A percentile compares a stretch with the other conserved stretches of the same genome.
phyloP scores from a whole-genome alignment of 2,113 vertebrate species.

The Scytalopus superciliaris region DNA sequence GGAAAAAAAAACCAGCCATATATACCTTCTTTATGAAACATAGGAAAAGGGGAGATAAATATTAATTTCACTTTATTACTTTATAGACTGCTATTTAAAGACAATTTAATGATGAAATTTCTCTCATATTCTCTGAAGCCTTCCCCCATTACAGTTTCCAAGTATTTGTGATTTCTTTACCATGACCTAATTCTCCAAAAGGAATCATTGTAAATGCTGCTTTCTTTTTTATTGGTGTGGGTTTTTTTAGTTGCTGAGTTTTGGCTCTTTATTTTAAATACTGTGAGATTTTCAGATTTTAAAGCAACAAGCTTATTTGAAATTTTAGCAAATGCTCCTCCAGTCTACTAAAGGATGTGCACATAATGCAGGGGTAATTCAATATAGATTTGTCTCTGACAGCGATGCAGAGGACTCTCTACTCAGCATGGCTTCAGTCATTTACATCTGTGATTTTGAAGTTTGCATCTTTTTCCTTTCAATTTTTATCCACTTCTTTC shows the following conservation, averaged over 20 bases:
- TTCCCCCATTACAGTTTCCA: neutral
- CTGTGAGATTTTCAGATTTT: neutral
- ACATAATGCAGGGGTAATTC: constrained; percentile 22
- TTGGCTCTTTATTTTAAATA: constrained; percentile 9
- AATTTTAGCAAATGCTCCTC: constrained; percentile 3
- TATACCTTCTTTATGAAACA: neutral
- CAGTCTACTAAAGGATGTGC: neutral
- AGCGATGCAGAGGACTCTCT: neutral
- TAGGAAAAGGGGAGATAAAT: neutral
- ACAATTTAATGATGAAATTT: neutral
- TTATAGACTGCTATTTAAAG: neutral
- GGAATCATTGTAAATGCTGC: neutral
- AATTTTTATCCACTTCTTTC: neutral
- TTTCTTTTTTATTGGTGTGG: neutral
- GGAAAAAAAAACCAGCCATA: neutral
- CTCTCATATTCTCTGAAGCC: neutral
- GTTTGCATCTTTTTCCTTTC: constrained; percentile 2
- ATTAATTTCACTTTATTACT: neutral
- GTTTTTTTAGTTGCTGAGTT: neutral
- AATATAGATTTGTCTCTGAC: constrained; percentile 1
- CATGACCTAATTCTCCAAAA: neutral
- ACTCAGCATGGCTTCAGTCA: constrained; percentile 20
- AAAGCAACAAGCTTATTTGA: neutral
- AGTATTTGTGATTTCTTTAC: neutral
- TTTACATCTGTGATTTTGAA: constrained; percentile 6